Conservation (phyloP, 1,140 invertebrate species). For the Drosophila nigromelanica region DNA sequence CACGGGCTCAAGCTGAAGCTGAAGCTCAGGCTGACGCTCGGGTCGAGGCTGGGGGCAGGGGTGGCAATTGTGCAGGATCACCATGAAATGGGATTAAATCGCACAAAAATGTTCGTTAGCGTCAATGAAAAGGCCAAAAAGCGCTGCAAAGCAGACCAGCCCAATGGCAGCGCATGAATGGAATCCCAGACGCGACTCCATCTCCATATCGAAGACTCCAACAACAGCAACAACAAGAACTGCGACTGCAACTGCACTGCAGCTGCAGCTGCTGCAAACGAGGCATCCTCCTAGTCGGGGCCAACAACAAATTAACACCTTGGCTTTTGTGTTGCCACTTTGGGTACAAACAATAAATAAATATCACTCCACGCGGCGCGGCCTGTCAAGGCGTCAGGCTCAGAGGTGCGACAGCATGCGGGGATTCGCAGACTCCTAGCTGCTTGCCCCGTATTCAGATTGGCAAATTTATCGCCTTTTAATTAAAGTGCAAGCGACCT, state of each 20-base stretch:
- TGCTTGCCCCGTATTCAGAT: slow-evolving; percentile 53
- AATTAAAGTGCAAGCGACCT: slow-evolving; percentile 80
- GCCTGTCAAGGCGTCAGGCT: slow-evolving; percentile 54
- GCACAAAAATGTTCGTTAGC: slow-evolving; percentile 82
- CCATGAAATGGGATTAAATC: slow-evolving; percentile 83
- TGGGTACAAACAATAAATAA: slow-evolving; percentile 83
- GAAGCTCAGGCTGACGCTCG: not conserved
- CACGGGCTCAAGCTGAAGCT: slow-evolving; percentile 33
- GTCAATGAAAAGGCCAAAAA: slow-evolving; percentile 81
- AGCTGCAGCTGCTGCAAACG: slow-evolving; percentile 34
- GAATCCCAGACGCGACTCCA: slow-evolving; percentile 24
- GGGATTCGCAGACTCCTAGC: not conserved
- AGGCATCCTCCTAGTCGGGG: slow-evolving; percentile 40
- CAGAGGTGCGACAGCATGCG: not conserved
- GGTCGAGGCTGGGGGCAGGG: slow-evolving; percentile 25
- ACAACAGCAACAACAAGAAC: not conserved
- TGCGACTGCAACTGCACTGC: slow-evolving; percentile 18
- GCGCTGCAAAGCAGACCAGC: slow-evolving; percentile 49
- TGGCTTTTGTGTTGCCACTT: slow-evolving; percentile 81
- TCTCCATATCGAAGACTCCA: slow-evolving; percentile 40
- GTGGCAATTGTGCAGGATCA: slow-evolving; percentile 79
- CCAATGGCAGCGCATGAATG: slow-evolving; percentile 58
- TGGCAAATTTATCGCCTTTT: slow-evolving; percentile 82
- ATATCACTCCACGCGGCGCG: slow-evolving; percentile 67
- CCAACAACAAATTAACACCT: slow-evolving; percentile 80